Evolutionary conservation across 1,140 invertebrate species (phyloP), one percentile per base, ranked within the genome.

Genomic region (Nasonia vitripennis): DNA sequence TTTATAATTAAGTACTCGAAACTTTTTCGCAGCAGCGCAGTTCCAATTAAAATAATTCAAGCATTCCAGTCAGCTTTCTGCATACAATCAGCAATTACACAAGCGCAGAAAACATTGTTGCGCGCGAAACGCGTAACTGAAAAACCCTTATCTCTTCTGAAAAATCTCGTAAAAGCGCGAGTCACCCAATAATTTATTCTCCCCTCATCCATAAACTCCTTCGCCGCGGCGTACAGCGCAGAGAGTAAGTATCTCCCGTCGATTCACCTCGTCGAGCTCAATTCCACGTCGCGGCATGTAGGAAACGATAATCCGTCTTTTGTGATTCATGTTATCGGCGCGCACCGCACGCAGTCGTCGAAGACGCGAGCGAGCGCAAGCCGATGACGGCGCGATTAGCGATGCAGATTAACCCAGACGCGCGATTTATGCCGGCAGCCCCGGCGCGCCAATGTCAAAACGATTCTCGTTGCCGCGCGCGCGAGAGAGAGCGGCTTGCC

Each of bases 311-410:
- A 83, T 83, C 73, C 81, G 51, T 83, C 81, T 83, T 75, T 62
- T 67, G 81, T 75, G 71, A 83, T 75, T 67, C 71, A 62, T 75
- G 17, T 20, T 27, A 55, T 81, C 55, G 67, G 37, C 67, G n/a
- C n/a, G 14, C n/a, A 14, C 55, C 9, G 10, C 31, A 31, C 12
- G 7, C 70, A 34, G 11, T 71, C 70, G n/a, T 71, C 71, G 31
- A 73, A 31, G 27, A 73, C 67, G 71, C 10, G 71, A 1, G 27
- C 14, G 71, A 20, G 31, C 45, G 34, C 9, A 31, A 45, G 4
- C 34, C 78, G 71, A 86, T 81, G 83, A 85, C 78, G 78, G 45
- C 45, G 11, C 78, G 78, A 85, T 85, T 80, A 80, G 77, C 68
- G 51, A 80, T 80, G 71, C 68, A 73, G 70, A 85, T 80, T 80